Conservation (phyloP, 37 sponge, comb jelly and placozoan genomes). For the Halisarca cf. caerulea region DNA sequence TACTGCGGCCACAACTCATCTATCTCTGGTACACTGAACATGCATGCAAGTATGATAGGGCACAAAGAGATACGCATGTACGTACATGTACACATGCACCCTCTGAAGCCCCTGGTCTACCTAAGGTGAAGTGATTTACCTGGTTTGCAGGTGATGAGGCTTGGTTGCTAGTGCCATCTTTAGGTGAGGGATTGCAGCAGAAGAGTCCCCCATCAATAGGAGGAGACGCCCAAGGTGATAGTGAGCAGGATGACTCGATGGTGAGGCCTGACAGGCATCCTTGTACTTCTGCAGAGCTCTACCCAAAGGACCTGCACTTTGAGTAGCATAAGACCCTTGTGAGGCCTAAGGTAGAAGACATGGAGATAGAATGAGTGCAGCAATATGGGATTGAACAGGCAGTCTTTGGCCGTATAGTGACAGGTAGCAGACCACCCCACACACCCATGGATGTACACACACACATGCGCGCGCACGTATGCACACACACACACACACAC, state of each 20-base stretch:
- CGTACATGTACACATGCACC: neutral
- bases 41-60: too few relatives aligned
- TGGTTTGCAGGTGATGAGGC: conserved; percentile 61
- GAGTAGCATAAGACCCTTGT: conserved; percentile 59
- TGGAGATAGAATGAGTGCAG: neutral
- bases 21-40: too few relatives aligned
- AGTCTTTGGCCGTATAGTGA: neutral
- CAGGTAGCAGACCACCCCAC: neutral
- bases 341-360: conserved; percentile 22
- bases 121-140: too few relatives aligned
- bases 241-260: conserved; percentile 55
- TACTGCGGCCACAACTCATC: too few relatives aligned
- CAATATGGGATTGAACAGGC: neutral
- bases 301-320: conserved; percentile 70
- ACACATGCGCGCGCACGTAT: too few relatives aligned
- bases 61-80: neutral
- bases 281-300: conserved; percentile 75
- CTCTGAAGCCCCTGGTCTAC: neutral
- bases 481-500: too few relatives aligned
- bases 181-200: conserved; percentile 66
- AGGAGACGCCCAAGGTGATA: conserved; percentile 80
- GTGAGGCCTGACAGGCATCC: conserved; percentile 70
- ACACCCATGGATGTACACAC: neutral
- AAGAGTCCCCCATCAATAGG: conserved; percentile 69
- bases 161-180: conserved; percentile 69